Conservation (phyloP, 2,113 vertebrate genomes). For the Heterocephalus glaber region DNA sequence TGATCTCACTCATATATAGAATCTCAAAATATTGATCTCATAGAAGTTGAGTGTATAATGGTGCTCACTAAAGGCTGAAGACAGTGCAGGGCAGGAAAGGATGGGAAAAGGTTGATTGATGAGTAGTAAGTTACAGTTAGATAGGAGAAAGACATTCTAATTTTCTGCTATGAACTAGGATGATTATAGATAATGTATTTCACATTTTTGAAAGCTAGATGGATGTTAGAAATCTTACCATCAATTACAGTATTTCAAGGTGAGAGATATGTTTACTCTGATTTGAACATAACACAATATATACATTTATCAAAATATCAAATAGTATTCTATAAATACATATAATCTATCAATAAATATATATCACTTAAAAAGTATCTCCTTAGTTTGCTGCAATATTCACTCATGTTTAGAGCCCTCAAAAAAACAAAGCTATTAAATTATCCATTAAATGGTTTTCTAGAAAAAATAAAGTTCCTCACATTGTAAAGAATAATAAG, state of each 20-base stretch:
- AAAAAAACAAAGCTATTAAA: constrained; percentile 55
- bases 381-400: constrained; percentile 41
- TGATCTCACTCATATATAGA: not conserved
- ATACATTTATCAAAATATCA: not conserved
- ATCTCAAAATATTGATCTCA: not conserved
- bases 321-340: not conserved
- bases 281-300: not conserved
- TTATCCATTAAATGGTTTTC: constrained; percentile 53
- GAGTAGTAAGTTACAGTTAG: not conserved
- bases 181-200: not conserved
- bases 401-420: constrained; percentile 37
- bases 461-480: not conserved
- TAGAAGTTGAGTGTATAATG: not conserved
- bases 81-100: not conserved
- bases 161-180: not conserved
- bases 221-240: not conserved
- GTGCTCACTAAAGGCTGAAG: not conserved
- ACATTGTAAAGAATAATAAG: not conserved
- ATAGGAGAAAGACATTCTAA: not conserved
- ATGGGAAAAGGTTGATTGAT: not conserved
- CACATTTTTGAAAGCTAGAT: not conserved
- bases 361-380: not conserved
- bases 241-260: not conserved
- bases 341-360: not conserved
- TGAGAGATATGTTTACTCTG: not conserved